Base-by-base conservation (phyloP, 2,797 vertebrate species). In the Spinus pinus region DNA sequence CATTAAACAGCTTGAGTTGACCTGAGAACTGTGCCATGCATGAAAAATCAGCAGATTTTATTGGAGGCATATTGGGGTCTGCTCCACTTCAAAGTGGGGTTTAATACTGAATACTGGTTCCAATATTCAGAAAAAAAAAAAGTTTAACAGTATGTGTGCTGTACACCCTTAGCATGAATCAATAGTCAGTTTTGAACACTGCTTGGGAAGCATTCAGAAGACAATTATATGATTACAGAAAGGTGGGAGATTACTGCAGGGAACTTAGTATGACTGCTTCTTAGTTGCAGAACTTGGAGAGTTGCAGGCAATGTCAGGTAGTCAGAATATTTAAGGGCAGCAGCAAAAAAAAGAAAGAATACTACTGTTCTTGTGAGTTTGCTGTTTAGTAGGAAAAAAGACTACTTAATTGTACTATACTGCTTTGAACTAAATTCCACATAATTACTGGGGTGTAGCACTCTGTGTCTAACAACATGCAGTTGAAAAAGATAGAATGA, bases 141-240 rank as follows among this genome's bases (percentile, higher is more conserved):
- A 77, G 33, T 25, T 69, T 87, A 93, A 88, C 54, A 70, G 53
- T 35, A 35, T 64, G 37, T 78, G 33, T 64, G n/a, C 60, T 58
- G 42, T 62, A 91, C 54, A 53, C 31, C 53, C 47, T 84, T 91
- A 84, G 28, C 42, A 67, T 31, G 44, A 72, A 87, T 86, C 84
- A 91, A 88, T 81, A 95, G 33, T 47, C 28, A 65, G 18, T 90
- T 96, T 71, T 88, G 83, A 94, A 80, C 44, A 67, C 47, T 70
- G 37, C 61, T 85, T 62, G 35, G 79, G 80, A 92, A 86, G 61
- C 69, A 77, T 69, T 88, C 69, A 62, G n/a, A 86, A 80, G 54
- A 27, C 51, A 93, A 94, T 94, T 92, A 60, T 50, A 27, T 67
- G 70, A 85, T 57, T 91, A 53, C 14, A 86, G 33, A 41, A 86